phyloP scores from a whole-genome alignment of 2,113 vertebrate species.

The Eclectus roratus region DNA sequence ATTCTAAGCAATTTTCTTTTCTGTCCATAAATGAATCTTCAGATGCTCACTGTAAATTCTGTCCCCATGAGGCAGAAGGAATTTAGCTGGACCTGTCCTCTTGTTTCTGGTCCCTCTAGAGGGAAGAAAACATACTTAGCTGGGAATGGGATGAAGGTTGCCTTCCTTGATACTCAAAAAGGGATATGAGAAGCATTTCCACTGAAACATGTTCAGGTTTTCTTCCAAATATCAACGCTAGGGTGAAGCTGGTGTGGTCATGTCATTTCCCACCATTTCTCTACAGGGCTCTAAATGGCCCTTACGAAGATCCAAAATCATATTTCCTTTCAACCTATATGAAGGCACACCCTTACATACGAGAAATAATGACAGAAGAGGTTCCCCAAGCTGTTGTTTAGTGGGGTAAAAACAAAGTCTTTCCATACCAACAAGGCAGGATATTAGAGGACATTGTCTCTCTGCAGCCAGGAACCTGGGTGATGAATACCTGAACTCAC shows the following conservation, averaged over 20 bases:
- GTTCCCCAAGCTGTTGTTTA: neutral
- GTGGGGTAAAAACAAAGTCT: neutral
- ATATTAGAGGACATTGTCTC: neutral
- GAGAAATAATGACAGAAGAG: neutral
- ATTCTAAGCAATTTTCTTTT: neutral
- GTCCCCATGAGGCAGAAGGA: neutral
- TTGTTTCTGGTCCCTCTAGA: neutral
- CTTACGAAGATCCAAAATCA: neutral
- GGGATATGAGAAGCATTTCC: neutral
- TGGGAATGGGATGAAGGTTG: neutral
- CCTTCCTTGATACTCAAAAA: neutral
- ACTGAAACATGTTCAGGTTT: neutral
- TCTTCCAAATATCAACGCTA: neutral
- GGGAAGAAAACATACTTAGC: neutral
- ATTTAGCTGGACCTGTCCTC: neutral
- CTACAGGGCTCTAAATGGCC: neutral
- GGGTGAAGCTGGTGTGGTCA: neutral
- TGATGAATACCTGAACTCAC: neutral
- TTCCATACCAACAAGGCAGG: neutral
- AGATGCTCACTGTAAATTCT: neutral
- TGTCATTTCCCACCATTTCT: neutral
- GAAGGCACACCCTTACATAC: neutral
- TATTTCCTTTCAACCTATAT: neutral
- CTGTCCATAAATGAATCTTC: neutral
- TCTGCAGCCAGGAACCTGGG: neutral